Evolutionary conservation across 2,113 vertebrate species (phyloP).

Genomic region (Notiomystis cincta): DNA sequence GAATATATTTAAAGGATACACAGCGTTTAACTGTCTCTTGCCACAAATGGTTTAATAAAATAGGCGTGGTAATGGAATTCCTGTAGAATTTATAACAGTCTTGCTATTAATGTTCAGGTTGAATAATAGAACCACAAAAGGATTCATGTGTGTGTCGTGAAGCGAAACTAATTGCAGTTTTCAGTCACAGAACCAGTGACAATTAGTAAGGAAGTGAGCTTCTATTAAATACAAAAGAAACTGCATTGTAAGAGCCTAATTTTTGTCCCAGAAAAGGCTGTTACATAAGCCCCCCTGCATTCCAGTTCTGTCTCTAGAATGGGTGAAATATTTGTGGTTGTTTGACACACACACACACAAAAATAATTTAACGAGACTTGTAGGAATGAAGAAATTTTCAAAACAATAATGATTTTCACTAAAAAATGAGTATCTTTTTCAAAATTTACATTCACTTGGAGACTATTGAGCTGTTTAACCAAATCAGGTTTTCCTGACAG

Average conservation of each 20-base stretch:
- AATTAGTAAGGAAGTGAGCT: conserved; percentile 7
- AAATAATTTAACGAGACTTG: neutral
- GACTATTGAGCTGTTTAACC: neutral
- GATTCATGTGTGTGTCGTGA: conserved; percentile 46
- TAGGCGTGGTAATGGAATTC: neutral
- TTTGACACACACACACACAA: neutral
- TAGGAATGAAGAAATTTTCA: neutral
- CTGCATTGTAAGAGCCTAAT: conserved; percentile 5
- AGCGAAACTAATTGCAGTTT: conserved; percentile 66
- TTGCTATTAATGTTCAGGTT: conserved; percentile 60
- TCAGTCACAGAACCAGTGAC: conserved; percentile 41
- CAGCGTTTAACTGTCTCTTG: conserved; percentile 2
- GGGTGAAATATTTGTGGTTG: neutral
- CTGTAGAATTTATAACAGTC: conserved; percentile 25
- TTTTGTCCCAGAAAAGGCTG: conserved; percentile 13
- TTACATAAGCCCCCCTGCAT: neutral
- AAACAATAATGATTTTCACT: neutral
- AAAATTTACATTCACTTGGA: neutral
- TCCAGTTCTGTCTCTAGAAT: conserved; percentile 34
- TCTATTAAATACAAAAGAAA: conserved; percentile 48
- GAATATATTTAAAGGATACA: neutral
- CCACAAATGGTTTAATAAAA: conserved; percentile 16
- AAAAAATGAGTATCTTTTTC: neutral
- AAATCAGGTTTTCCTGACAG: neutral
- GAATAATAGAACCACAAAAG: conserved; percentile 28